Conservation (phyloP, 2,888 invertebrate species). For the Acleris literana region DNA sequence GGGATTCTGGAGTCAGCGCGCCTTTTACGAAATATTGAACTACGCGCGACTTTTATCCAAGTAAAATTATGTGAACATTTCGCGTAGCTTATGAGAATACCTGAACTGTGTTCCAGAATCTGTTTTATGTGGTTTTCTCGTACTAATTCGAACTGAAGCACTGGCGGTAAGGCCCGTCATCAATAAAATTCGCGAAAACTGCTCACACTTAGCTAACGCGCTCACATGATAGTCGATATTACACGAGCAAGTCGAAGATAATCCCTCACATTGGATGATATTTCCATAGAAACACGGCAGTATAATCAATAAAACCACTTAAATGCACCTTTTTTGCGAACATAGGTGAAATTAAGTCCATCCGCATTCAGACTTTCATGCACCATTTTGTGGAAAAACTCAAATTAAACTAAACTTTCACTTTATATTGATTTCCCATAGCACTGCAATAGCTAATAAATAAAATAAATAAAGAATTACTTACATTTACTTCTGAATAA, state of each 20-base stretch:
- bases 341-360: slow-evolving; percentile 54
- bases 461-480: slow-evolving; percentile 59
- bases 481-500: slow-evolving; percentile 76
- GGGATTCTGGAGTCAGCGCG: slow-evolving; percentile 57
- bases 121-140: slow-evolving; percentile 59
- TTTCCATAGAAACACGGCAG: slow-evolving; percentile 70
- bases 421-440: slow-evolving; percentile 42
- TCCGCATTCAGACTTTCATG: slow-evolving; percentile 49
- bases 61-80: background rate
- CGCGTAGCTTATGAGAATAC: slow-evolving; percentile 30
- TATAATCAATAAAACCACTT: slow-evolving; percentile 72
- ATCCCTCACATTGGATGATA: slow-evolving; percentile 54
- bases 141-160: slow-evolving; percentile 75
- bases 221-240: slow-evolving; percentile 21
- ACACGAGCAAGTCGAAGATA: slow-evolving; percentile 47
- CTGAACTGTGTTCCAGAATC: slow-evolving; percentile 59
- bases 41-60: slow-evolving; percentile 17
- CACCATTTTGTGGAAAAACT: slow-evolving; percentile 56
- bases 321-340: slow-evolving; percentile 58
- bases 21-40: slow-evolving; percentile 54
- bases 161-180: slow-evolving; percentile 80
- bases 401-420: slow-evolving; percentile 46
- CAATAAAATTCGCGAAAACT: slow-evolving; percentile 52
- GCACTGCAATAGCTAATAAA: slow-evolving; percentile 42
- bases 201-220: slow-evolving; percentile 21